These are phyloP conservation scores for Asobara japonica DNA, from an alignment of 1,140 invertebrate genomes.

Conservation along the genomic window DNA sequence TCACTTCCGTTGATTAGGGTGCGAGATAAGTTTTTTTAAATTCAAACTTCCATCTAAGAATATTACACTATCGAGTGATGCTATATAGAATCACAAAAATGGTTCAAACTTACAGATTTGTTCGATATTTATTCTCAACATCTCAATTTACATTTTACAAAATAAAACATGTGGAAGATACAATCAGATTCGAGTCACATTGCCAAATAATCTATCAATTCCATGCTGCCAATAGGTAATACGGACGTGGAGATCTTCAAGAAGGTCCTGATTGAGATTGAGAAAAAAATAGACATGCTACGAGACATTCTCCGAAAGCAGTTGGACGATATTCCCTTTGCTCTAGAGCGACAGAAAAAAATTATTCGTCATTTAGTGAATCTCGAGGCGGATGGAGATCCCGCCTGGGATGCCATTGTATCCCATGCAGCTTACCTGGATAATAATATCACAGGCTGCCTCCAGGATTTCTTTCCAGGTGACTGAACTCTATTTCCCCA, in stretches of 20 bases:
- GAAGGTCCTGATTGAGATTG: conserved; percentile 90
- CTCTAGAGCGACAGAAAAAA: conserved; percentile 94
- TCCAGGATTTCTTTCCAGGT: conserved; percentile 56
- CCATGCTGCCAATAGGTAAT: conserved; percentile 66
- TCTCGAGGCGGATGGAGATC: conserved; percentile 82
- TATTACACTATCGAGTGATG: too few species aligned
- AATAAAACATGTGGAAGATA: too few species aligned
- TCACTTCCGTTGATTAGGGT: too few species aligned
- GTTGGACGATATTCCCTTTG: conserved; percentile 87
- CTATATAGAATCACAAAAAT: too few species aligned
- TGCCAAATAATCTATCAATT: too few species aligned
- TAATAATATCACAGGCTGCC: conserved; percentile 55
- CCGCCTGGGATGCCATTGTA: conserved; percentile 91
- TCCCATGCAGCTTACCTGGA: conserved; percentile 61
- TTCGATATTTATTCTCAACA: too few species aligned
- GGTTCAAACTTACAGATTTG: too few species aligned
- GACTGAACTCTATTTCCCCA: too few species aligned
- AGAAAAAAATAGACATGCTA: conserved; percentile 85
- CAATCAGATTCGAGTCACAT: too few species aligned
- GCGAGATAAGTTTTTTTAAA: too few species aligned
- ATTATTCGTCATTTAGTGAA: conserved; percentile 82
- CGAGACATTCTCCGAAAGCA: conserved; percentile 83
- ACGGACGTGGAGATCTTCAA: conserved; percentile 90
- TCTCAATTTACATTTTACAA: too few species aligned
- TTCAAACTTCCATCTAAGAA: too few species aligned